Evolutionary conservation across 2,113 vertebrate species (phyloP), one percentile per base, ranked within the genome.

Genomic region (Climacteris rufus): DNA sequence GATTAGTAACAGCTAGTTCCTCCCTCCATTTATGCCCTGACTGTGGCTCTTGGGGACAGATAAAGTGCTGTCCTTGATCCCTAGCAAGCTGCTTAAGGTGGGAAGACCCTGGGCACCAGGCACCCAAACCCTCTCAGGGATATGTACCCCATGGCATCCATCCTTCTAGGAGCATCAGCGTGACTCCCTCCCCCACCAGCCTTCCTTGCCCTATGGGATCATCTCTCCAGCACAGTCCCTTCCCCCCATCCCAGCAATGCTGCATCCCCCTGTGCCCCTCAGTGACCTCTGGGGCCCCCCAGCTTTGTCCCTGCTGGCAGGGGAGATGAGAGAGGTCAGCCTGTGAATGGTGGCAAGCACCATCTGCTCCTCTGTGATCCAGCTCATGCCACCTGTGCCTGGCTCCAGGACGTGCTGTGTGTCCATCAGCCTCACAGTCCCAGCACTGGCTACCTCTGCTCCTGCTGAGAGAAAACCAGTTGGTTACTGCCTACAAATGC

Each of bases 391-490:
- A 98, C 97, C 71, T 96, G 89, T 8, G 0, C 97, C 79, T 83
- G 63, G 68, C 44, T 99, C 81, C 94, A 85, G 75, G 98, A 97
- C 1, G 1, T 97, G 37, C 98, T 98, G 83, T 83, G 97, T 60
- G 98, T 99, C 92, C 95, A 97, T 90, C 98, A 98, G 78, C 97
- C 97, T 52, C 93, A 96, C 37, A 87, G 97, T 53, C 88, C 96
- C 50, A 98, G 98, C 15, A 95, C 96, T 1, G 60, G 98, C 96
- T 98, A 98, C 61, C 64, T 98, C 4, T 96, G 98, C 57, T 98
- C 98, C 96, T 98, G 97, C 92, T 96, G 97, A 77, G 98, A 98
- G 97, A 98, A 98, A 94, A 98, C 97, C 57, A 98, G 71, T 44
- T 89, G 39, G 98, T 97, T 95, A 96, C 96, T 47, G 87, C 95